Percentiles rank a stretch among this genome's conserved stretches.
phyloP scores from a whole-genome alignment of 2,113 vertebrate genomes.

The Pygoscelis antarcticus region DNA sequence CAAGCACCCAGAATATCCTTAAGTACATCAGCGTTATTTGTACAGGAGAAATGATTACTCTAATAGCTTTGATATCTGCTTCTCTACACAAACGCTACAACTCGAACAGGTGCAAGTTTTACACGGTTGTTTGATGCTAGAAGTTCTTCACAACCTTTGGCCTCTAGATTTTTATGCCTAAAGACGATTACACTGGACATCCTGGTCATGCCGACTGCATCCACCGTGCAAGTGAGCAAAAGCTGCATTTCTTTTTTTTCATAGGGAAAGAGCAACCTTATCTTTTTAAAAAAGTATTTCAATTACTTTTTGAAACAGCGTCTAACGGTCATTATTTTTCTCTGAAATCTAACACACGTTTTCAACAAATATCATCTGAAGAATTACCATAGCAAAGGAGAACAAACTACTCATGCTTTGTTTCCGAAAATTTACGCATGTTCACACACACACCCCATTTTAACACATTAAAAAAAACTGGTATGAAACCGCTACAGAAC shows the following conservation, averaged over 20 bases:
- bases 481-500: not conserved
- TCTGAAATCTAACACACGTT: not conserved
- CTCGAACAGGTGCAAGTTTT: not conserved
- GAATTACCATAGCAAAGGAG: not conserved
- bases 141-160: conserved; percentile 13
- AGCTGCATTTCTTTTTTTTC: not conserved
- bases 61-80: not conserved
- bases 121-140: not conserved
- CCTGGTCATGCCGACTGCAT: not conserved
- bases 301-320: not conserved
- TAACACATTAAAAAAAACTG: not conserved
- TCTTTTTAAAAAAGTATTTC: not conserved
- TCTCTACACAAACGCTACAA: not conserved
- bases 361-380: not conserved
- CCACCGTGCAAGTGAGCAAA: not conserved
- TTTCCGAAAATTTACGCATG: not conserved
- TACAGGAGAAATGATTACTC: not conserved
- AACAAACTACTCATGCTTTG: not conserved
- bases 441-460: not conserved
- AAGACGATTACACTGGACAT: not conserved
- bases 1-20: not conserved
- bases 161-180: not conserved
- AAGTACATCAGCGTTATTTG: not conserved
- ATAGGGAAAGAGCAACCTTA: not conserved
- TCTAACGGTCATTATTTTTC: not conserved